phyloP scores from a whole-genome alignment of 2,888 invertebrate species.

The Conchocele bisecta region DNA sequence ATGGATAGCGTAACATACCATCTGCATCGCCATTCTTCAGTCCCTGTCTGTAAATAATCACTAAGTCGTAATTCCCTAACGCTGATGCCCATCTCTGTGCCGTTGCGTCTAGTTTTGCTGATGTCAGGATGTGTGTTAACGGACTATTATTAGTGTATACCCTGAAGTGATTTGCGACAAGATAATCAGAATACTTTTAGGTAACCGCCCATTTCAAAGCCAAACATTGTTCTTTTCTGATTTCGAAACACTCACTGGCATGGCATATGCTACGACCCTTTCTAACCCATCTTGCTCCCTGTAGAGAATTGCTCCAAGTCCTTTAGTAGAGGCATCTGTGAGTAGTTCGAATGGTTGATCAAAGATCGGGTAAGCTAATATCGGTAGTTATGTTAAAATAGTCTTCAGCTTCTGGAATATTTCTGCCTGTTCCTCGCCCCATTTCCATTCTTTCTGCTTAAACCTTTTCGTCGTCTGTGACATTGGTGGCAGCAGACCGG shows the following conservation, averaged over 20 bases:
- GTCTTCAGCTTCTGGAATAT: too few species aligned
- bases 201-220: conserved; percentile 41
- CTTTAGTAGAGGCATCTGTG: conserved; percentile 27
- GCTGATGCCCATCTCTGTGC: not conserved
- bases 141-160: conserved; percentile 46
- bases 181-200: conserved; percentile 40
- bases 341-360: conserved; percentile 33
- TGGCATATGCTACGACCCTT: conserved; percentile 36
- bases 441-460: too few species aligned
- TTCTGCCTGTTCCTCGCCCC: not conserved
- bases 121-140: conserved; percentile 39
- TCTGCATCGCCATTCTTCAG: not conserved
- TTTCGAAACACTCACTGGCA: too few species aligned
- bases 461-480: too few species aligned
- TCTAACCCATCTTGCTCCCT: conserved; percentile 23
- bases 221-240: too few species aligned
- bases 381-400: conserved; percentile 24
- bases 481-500: not conserved
- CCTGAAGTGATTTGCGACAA: conserved; percentile 19
- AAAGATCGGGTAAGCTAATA: conserved; percentile 20
- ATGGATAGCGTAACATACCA: too few species aligned
- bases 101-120: conserved; percentile 9
- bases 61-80: not conserved
- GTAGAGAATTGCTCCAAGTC: conserved; percentile 39
- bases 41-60: not conserved